Evolutionary conservation across 2,797 vertebrate species (phyloP).

Genomic region (Macropus fuliginosus): DNA sequence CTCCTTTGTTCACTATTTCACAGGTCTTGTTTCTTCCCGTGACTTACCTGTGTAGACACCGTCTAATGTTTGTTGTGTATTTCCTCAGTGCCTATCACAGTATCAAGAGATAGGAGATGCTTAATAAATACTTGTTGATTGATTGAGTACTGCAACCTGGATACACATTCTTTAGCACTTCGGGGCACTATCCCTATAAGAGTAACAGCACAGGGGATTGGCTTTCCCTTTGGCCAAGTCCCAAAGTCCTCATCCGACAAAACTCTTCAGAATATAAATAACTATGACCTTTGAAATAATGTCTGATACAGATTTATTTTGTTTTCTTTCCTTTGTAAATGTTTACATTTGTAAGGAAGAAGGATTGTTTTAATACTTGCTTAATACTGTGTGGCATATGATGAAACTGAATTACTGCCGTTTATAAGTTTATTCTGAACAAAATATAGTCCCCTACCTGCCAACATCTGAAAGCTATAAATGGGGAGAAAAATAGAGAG

Average conservation of each 20-base stretch:
- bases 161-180: neutral
- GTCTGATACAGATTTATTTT: constrained; percentile 31
- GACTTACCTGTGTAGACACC: neutral
- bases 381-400: constrained; percentile 17
- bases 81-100: neutral
- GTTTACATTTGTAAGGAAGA: constrained; percentile 58
- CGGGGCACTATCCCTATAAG: neutral
- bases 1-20: neutral
- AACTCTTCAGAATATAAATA: constrained; percentile 44
- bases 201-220: neutral
- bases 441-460: constrained; percentile 71
- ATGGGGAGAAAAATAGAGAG: constrained; percentile 80
- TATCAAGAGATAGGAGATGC: neutral
- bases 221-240: neutral
- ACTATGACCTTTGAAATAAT: constrained; percentile 1
- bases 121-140: neutral
- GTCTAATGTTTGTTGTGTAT: neutral
- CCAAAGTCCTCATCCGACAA: neutral
- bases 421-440: constrained; percentile 66
- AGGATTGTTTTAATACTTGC: constrained; percentile 44
- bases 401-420: constrained; percentile 43
- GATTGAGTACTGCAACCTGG: neutral
- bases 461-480: constrained; percentile 79
- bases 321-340: constrained; percentile 48
- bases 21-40: neutral